These are phyloP conservation scores for Cladopsammia gracilis DNA, from an alignment of 64 coral and sea anemone species.

Conservation along the genomic window DNA sequence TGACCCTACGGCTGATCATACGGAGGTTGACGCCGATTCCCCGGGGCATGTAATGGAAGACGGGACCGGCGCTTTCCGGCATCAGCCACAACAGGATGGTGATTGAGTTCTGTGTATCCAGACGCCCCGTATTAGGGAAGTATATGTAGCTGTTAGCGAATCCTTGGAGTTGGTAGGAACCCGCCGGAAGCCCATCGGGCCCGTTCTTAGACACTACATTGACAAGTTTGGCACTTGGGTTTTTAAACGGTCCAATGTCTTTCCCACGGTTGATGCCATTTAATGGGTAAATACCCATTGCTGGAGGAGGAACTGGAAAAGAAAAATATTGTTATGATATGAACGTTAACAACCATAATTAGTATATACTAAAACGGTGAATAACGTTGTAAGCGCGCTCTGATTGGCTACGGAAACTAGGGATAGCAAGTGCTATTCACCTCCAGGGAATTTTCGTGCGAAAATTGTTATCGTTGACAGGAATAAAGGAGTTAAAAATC, in stretches of 20 bases:
- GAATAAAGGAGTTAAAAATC: too few species aligned
- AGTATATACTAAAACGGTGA: too few species aligned
- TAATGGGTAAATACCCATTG: conserved; percentile 80
- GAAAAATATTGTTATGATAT: not conserved
- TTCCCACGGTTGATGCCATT: conserved; percentile 71
- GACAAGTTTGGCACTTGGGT: conserved; percentile 64
- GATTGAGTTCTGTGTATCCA: conserved; percentile 79
- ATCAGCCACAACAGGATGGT: conserved; percentile 75
- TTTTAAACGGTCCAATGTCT: conserved; percentile 81
- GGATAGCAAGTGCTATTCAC: too few species aligned
- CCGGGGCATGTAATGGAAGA: conserved; percentile 74
- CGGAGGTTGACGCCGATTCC: conserved; percentile 66
- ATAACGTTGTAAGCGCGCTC: too few species aligned
- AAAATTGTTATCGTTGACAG: too few species aligned
- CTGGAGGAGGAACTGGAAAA: conserved; percentile 65
- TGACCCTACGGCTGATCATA: conserved; percentile 45
- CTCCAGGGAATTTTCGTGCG: too few species aligned
- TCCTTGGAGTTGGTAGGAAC: conserved; percentile 71
- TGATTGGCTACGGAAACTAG: too few species aligned
- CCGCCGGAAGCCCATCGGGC: conserved; percentile 78
- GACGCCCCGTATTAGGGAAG: conserved; percentile 67
- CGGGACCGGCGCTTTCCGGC: conserved; percentile 78
- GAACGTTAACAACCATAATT: too few species aligned
- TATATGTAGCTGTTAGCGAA: conserved; percentile 82
- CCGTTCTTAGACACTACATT: conserved; percentile 64